Percentiles rank a stretch among this genome's conserved stretches.
Conservation (phyloP, 2,113 vertebrate genomes). For the Stictonetta naevosa region DNA sequence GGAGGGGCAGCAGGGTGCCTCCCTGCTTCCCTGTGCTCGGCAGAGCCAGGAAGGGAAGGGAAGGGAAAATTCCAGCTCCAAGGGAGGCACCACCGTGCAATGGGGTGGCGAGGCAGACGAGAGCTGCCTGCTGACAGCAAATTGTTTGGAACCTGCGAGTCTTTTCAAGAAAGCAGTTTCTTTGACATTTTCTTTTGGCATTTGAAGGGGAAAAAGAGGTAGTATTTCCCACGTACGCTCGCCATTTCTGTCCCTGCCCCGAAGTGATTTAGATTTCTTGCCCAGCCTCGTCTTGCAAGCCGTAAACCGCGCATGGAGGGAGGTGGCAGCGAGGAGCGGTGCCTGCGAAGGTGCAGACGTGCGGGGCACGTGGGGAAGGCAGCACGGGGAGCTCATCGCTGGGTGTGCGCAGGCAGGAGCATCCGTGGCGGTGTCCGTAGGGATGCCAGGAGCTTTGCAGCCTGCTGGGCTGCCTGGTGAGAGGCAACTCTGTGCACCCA, state of each 20-base stretch:
- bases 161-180: slow-evolving; percentile 75
- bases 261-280: slow-evolving; percentile 13
- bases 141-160: slow-evolving; percentile 70
- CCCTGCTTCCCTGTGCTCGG: not conserved
- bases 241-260: not conserved
- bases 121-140: slow-evolving; percentile 39
- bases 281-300: not conserved
- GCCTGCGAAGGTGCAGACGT: not conserved
- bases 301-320: not conserved
- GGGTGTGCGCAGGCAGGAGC: accelerated
- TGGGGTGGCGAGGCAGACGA: not conserved
- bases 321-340: not conserved
- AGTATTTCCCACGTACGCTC: not conserved
- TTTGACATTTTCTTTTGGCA: slow-evolving; percentile 80
- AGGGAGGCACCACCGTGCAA: not conserved
- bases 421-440: not conserved
- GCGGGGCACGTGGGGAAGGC: not conserved
- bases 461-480: accelerated
- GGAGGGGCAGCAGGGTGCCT: not conserved
- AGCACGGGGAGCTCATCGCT: accelerated
- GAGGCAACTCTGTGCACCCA: not conserved
- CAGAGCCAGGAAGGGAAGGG: not conserved
- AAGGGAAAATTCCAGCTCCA: not conserved
- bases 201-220: slow-evolving; percentile 58
- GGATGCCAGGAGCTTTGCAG: not conserved